phyloP scores from a whole-genome alignment of 2,888 invertebrate species.

The Nemotelus nigrinus region DNA sequence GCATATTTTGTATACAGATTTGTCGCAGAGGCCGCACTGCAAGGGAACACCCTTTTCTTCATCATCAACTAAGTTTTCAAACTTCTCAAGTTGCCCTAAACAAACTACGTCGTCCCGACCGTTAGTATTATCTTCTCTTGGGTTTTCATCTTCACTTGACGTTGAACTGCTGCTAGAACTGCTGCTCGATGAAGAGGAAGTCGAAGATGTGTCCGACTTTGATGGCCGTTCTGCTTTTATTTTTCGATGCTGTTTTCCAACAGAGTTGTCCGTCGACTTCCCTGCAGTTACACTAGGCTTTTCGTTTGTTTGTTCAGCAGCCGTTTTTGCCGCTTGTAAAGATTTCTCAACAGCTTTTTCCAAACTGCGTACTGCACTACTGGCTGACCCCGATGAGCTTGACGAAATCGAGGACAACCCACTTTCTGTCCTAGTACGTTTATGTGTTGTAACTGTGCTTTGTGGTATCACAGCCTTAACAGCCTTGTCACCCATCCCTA shows the following conservation, averaged over 20 bases:
- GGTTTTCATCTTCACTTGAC: neutral
- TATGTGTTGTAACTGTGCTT: neutral
- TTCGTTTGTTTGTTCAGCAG: neutral
- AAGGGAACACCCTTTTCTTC: constrained; percentile 51
- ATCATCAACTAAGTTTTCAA: constrained; percentile 55
- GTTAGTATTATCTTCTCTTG: neutral
- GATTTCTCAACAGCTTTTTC: constrained; percentile 6
- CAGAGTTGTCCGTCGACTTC: neutral
- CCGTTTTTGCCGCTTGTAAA: neutral
- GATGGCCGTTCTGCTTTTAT: neutral
- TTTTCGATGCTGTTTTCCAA: neutral
- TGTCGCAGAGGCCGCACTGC: constrained; percentile 59
- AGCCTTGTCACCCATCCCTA: too few species aligned
- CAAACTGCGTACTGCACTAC: constrained; percentile 9
- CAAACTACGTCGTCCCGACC: constrained; percentile 61
- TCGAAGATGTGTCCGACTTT: constrained; percentile 8
- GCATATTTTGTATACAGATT: constrained; percentile 54
- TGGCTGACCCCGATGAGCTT: neutral
- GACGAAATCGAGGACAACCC: constrained; percentile 4
- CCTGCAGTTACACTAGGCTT: neutral
- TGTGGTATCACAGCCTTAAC: too few species aligned
- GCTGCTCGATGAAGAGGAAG: constrained; percentile 30
- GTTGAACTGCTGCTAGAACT: neutral
- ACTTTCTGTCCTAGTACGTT: neutral
- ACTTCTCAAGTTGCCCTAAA: constrained; percentile 56